Percentiles rank a stretch among this genome's conserved stretches.
Evolutionary conservation across 2,113 vertebrate species (phyloP).

Genomic region (Morphnarchus princeps): DNA sequence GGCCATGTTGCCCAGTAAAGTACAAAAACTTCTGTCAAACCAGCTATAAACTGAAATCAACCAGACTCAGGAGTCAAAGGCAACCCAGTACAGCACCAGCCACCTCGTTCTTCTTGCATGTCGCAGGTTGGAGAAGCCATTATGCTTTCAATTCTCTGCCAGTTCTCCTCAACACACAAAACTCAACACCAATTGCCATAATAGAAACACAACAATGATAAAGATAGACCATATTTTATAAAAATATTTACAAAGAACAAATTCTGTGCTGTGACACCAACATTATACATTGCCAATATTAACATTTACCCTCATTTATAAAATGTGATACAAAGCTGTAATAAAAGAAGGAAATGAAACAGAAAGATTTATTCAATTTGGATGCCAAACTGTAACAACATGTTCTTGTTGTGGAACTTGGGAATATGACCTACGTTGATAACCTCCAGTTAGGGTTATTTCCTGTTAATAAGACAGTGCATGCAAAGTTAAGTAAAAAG

Average conservation of each 20-base stretch:
- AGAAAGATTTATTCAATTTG: slow-evolving; percentile 37
- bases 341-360: slow-evolving; percentile 35
- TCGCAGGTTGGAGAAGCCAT: background rate
- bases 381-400: slow-evolving; percentile 36
- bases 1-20: background rate
- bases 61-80: background rate
- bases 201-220: background rate
- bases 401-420: slow-evolving; percentile 49
- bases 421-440: slow-evolving; percentile 36
- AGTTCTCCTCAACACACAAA: background rate
- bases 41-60: background rate
- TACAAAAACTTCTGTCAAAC: background rate
- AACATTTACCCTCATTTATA: slow-evolving; percentile 19
- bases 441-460: slow-evolving; percentile 31
- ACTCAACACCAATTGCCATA: background rate
- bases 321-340: background rate
- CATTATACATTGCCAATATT: background rate
- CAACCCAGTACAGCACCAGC: background rate
- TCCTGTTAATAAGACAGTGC: slow-evolving; percentile 14
- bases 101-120: background rate
- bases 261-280: slow-evolving; percentile 10
- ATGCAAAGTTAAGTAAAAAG: background rate
- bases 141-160: background rate
- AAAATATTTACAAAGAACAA: slow-evolving; percentile 40
- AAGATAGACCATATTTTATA: slow-evolving; percentile 4